Evolutionary conservation across 2,797 vertebrate genomes (phyloP), one percentile per base, ranked within the genome.

Genomic region (Arnoldichthys spilopterus): DNA sequence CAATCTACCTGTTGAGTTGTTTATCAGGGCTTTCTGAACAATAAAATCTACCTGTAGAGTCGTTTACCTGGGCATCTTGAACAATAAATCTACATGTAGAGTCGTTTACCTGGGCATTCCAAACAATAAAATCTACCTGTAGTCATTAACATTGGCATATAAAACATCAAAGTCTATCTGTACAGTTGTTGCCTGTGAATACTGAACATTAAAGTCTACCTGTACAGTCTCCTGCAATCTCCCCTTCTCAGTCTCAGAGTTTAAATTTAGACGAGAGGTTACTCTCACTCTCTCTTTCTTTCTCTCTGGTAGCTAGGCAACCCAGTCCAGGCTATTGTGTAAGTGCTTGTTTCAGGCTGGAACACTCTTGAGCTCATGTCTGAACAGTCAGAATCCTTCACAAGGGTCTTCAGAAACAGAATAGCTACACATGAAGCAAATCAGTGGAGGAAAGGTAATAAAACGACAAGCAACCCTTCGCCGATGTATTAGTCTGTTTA

Each of bases 231-330:
- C 51, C 76, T 80, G 66, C 61, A 69, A 68, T 77, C 75, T 83
- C 79, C 67, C 47, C 71, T 58, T 76, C 63, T 84, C 76, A 62
- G 79, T 85, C 78, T 82, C 82, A 79, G 84, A 74, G 89, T 90
- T 92, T 92, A 92, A 91, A 91, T 92, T 93, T 93, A 93, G 92
- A 90, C 71, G 63, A 88, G 78, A 88, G 88, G 89, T 90, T 88
- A 89, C 86, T 87, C 77, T 89, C 83, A 15, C 67, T 47, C 49
- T 66, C 37, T 61, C 37, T 24, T 34, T 64, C 62, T 86, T 82
- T 63, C 40, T 61, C 69, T 28, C 40, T 70, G 72, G 91, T 94
- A 91, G 88, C 93, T 85, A 91, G 91, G 92, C 91, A 93, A 93
- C 90, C 80, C 56, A 84, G 78, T 79, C 64, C 43, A 82, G 85